Percentiles rank a stretch among this genome's conserved stretches.
Evolutionary conservation across 1,140 invertebrate species (phyloP).

Genomic region (Euwallacea similis): DNA sequence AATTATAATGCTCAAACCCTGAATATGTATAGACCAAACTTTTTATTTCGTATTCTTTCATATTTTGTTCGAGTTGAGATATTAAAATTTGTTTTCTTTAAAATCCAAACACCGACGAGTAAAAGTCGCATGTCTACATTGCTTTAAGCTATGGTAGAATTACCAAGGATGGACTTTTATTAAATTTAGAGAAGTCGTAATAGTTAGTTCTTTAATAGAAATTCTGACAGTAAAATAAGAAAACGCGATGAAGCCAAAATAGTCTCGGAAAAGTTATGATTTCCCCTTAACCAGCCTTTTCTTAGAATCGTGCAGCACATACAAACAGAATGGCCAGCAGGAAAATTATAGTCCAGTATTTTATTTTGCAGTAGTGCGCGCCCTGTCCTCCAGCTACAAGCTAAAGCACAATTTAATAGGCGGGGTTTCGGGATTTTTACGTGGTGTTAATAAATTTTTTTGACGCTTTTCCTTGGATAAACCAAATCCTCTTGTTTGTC

Average conservation of each 20-base stretch:
- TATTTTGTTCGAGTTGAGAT: neutral
- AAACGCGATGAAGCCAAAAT: slow-evolving; percentile 21
- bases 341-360: slow-evolving; percentile 42
- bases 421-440: slow-evolving; percentile 29
- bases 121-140: no score
- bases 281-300: slow-evolving; percentile 41
- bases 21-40: no score
- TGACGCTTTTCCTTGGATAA: slow-evolving; percentile 18
- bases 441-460: slow-evolving; percentile 33
- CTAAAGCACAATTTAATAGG: slow-evolving; percentile 40
- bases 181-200: no score
- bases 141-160: no score
- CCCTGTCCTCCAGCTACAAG: slow-evolving; percentile 29
- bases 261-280: slow-evolving; percentile 36
- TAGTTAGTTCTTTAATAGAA: no score
- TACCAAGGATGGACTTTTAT: no score
- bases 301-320: slow-evolving; percentile 45
- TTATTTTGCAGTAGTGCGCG: slow-evolving; percentile 40
- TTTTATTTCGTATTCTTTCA: no score
- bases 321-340: slow-evolving; percentile 41
- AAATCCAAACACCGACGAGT: neutral
- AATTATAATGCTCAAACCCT: no score
- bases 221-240: slow-evolving; percentile 1
- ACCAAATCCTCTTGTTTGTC: slow-evolving; percentile 1
- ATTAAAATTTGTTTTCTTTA: slow-evolving; percentile 2